These are phyloP conservation scores for Alosa alosa DNA, from an alignment of 2,113 vertebrate species.

Conservation along the genomic window DNA sequence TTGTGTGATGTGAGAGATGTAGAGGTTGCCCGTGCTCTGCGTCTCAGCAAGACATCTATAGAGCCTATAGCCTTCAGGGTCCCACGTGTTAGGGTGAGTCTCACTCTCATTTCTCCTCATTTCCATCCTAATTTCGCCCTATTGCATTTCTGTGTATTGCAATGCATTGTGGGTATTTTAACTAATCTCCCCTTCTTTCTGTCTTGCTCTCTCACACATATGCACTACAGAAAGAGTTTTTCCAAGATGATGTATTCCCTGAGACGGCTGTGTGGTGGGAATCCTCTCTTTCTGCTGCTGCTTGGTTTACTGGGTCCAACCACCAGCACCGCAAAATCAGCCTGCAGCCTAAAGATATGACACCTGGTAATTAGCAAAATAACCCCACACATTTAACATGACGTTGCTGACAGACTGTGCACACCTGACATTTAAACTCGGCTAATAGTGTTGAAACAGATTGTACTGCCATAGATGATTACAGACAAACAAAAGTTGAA, in stretches of 20 bases:
- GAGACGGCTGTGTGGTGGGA: constrained; percentile 83
- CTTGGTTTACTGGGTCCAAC: constrained; percentile 81
- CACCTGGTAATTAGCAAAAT: constrained; percentile 71
- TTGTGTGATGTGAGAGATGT: constrained; percentile 85
- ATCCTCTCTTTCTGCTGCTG: constrained; percentile 63
- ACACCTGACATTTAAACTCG: background rate
- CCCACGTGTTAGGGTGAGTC: constrained; percentile 84
- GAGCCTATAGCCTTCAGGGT: constrained; percentile 88
- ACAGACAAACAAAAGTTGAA: background rate
- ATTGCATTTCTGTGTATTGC: background rate
- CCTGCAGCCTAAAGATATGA: constrained; percentile 83
- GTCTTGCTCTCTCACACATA: background rate
- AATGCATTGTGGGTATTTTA: background rate
- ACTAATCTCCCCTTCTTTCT: background rate
- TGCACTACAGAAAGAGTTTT: constrained; percentile 89
- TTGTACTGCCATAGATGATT: background rate
- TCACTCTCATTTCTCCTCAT: background rate
- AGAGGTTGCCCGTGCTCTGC: constrained; percentile 83
- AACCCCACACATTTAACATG: background rate
- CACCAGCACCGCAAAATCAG: constrained; percentile 72
- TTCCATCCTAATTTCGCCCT: background rate
- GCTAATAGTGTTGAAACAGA: background rate
- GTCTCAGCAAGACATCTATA: constrained; percentile 80
- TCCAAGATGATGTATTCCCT: constrained; percentile 90
- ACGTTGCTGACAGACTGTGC: background rate